phyloP scores from a whole-genome alignment of 2,797 vertebrate species.

The Gallirallus australis region DNA sequence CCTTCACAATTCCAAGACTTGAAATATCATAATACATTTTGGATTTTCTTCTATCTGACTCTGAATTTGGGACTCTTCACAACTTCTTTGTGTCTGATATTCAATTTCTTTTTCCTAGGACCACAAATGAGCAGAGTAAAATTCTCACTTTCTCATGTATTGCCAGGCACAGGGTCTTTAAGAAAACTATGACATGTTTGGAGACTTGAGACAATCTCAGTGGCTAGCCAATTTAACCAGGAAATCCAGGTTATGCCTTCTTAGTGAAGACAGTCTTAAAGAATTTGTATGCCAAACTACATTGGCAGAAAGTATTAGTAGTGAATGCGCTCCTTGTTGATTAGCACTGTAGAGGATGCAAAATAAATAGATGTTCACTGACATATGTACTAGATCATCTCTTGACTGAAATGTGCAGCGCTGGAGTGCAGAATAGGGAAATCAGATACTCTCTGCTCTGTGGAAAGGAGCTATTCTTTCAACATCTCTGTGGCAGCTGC shows the following conservation, averaged over 20 bases:
- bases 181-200: not conserved
- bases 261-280: not conserved
- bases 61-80: not conserved
- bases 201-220: not conserved
- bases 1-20: not conserved
- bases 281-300: not conserved
- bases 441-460: conserved; percentile 44
- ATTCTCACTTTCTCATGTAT: not conserved
- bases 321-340: not conserved
- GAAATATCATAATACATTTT: not conserved
- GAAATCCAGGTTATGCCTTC: not conserved
- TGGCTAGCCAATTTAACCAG: not conserved
- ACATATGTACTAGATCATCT: not conserved
- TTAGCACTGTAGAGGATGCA: not conserved
- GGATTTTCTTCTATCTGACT: not conserved
- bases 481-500: conserved; percentile 51
- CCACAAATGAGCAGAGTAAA: not conserved
- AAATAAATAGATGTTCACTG: not conserved
- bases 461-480: conserved; percentile 48
- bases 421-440: conserved; percentile 39
- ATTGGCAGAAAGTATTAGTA: not conserved
- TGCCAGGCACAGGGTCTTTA: not conserved
- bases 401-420: not conserved
- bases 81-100: not conserved
- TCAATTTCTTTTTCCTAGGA: not conserved